Base-by-base conservation (phyloP, 2,113 vertebrate species). In the Turdus rufiventris region DNA sequence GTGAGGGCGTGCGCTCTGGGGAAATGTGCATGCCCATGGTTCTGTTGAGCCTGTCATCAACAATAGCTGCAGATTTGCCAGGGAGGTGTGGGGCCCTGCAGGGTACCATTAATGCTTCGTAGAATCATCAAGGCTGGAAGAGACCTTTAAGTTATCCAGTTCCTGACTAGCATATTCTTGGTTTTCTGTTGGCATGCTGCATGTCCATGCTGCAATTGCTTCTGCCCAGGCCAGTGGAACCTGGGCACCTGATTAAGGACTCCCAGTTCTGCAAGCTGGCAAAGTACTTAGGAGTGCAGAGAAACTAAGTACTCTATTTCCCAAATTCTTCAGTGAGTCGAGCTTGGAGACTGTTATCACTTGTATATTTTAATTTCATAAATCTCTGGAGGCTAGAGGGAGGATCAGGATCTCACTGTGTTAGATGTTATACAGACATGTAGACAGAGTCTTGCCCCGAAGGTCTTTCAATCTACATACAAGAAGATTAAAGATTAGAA, bases 401-500 rank as follows among this genome's bases (percentile, higher is more conserved):
- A 80, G 24, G 75, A 93, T 91, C 43, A 40, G 19, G 26, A 73
- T 90, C 60, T 88, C 47, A 12, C 26, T 77, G 51, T 65, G 48
- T 70, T 86, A 86, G 79, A 92, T 92, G 72, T 43, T 88, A 58
- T 34, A 43, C 29, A 86, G 76, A 80, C 63, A 23, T 57, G 56
- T 70, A 58, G 29, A 65, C 88, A 29, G 57, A 90, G 6, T 47
- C 53, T 94, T 93, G 51, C 91, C 94, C 92, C 74, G 79, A 28
- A 94, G 94, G 85, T 92, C 83, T 95, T 92, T 83, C 83, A 93
- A 6, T 94, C 86, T 95, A 47, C 34, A 60, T 93, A 76, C 38
- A 81, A 93, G 78, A 88, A 88, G 85, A 95, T 88, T 61, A 91
- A 94, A 94, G 87, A 94, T 96, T 80, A 91, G 85, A 79, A 88